Conservation (phyloP, 2,113 vertebrate genomes). For the Indri indri region DNA sequence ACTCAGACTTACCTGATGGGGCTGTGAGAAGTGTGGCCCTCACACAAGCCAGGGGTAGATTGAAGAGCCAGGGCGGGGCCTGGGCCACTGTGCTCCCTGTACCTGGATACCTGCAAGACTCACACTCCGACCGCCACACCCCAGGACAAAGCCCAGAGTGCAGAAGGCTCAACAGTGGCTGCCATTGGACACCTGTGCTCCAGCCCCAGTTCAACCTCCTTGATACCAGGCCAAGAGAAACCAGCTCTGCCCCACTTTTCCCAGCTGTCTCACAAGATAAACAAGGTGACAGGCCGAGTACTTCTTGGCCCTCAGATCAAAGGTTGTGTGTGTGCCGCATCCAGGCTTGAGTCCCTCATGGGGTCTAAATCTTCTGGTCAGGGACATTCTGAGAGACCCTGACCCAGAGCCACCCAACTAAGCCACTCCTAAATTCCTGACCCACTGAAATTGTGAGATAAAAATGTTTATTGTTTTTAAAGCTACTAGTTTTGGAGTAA, state of each 20-base stretch:
- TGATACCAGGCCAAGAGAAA: not conserved
- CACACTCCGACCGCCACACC: accelerated
- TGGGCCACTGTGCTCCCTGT: not conserved
- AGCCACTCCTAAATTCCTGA: no score
- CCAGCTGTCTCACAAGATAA: not conserved
- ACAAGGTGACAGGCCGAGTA: no score
- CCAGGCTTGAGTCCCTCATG: not conserved
- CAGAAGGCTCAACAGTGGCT: no score
- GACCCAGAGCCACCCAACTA: no score
- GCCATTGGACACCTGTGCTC: not conserved
- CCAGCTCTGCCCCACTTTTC: not conserved
- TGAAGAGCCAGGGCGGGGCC: not conserved
- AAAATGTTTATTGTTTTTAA: no score
- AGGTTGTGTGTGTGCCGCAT: not conserved
- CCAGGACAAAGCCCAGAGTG: not conserved
- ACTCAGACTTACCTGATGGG: not conserved
- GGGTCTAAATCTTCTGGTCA: not conserved
- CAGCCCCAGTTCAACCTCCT: not conserved
- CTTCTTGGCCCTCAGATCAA: not conserved
- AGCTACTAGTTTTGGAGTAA: no score
- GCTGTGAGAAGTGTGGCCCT: not conserved
- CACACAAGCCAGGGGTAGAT: not conserved
- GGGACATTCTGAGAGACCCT: not conserved
- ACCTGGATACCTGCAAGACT: not conserved
- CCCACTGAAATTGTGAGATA: no score